Evolutionary conservation across 2,888 invertebrate species (phyloP), one percentile per base, ranked within the genome.

Genomic region (Clunio marinus): DNA sequence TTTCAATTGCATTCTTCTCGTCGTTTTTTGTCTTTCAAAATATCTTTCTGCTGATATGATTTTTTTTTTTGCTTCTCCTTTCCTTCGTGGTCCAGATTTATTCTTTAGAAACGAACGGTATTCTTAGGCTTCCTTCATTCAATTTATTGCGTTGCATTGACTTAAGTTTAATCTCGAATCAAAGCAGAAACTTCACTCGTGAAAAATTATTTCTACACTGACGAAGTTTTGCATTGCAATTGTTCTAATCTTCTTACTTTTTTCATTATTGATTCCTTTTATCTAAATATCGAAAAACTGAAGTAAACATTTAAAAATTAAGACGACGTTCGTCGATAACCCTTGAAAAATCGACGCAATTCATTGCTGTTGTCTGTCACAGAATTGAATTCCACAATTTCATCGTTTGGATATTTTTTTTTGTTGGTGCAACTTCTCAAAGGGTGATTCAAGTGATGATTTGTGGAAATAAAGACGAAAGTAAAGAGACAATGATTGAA

Each of bases 351-450:
- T 25, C 57, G 27, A 57, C 27, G n/a, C n/a, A n/a, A n/a, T 57
- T 57, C 32, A 57, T 45, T 25, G 45, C 27, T 63, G 45, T 63
- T 63, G 46, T 41, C 24, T 63, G 63, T 63, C 46, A 63, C 46
- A 63, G 46, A 45, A 63, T 63, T 63, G 46, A 63, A 63, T 63
- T 63, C 63, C 63, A 46, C 24, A 32, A 3, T 63, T 45, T 46
- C 46, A 17, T 28, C 45, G 27, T 45, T 45, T 62, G 25, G 4
- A 4, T 32, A 32, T 32, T 7, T 32, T 32, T 10, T 4, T 32
- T 32, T 32, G 32, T 10, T 10, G 32, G 10, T 32, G 32, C 32
- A 32, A 10, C n/a, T n/a, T 32, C 32, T 32, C 5, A 32, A 4
- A 32, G 10, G 32, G 32, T 32, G 32, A 32, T 7, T 32, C 32